These are phyloP conservation scores for Gephyroberyx darwinii DNA, from an alignment of 2,797 vertebrate genomes.

Conservation along the genomic window DNA sequence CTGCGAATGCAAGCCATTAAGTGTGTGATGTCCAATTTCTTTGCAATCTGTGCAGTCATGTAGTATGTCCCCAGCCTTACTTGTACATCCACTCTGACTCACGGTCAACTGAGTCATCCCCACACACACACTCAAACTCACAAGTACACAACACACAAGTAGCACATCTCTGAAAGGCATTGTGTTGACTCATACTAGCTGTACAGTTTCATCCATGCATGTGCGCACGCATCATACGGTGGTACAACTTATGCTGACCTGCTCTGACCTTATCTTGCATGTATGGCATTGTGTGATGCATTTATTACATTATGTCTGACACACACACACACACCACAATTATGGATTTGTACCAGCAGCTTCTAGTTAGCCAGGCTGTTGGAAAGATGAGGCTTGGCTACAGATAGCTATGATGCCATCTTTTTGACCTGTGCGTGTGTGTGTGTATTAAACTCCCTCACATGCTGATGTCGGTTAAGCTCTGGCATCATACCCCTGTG, in stretches of 20 bases:
- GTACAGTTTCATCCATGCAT: conserved; percentile 34
- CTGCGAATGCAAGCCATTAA: conserved; percentile 16
- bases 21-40: conserved; percentile 37
- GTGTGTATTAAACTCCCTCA: conserved; percentile 16
- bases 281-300: conserved; percentile 19
- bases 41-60: conserved; percentile 1
- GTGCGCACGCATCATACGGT: conserved; percentile 20
- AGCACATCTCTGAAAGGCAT: conserved; percentile 48
- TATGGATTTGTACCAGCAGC: not conserved
- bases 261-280: not conserved
- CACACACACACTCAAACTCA: conserved; percentile 43
- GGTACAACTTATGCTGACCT: conserved; percentile 28
- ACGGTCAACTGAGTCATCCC: conserved; percentile 62
- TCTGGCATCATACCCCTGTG: conserved; percentile 42
- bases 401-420: not conserved
- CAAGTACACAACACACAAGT: conserved; percentile 34
- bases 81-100: conserved; percentile 45
- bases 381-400: not conserved
- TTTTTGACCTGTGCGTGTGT: not conserved
- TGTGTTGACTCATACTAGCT: conserved; percentile 61
- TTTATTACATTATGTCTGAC: conserved; percentile 7
- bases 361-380: not conserved
- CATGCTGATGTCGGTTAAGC: conserved; percentile 48
- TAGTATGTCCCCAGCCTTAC: conserved; percentile 38
- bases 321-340: not conserved